These are phyloP conservation scores for Bungarus multicinctus DNA, from an alignment of 2,113 vertebrate genomes.

Conservation along the genomic window DNA sequence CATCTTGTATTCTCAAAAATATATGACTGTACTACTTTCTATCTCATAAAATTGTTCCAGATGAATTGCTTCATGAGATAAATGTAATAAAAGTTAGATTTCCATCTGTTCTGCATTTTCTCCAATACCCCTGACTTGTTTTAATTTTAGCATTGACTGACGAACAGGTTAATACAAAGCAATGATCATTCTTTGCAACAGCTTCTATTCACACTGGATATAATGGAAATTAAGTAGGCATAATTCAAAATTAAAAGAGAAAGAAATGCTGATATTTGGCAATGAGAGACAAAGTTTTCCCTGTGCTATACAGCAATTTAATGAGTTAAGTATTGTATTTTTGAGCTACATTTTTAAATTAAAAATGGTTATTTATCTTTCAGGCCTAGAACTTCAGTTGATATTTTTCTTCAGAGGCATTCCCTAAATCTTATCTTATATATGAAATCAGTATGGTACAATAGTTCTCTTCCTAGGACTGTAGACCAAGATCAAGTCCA, in stretches of 20 bases:
- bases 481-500: neutral
- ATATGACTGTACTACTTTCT: neutral
- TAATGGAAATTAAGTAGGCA: neutral
- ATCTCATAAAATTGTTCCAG: neutral
- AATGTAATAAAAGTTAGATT: conserved; percentile 19
- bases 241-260: neutral
- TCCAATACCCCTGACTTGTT: neutral
- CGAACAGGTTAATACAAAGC: neutral
- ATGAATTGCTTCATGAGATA: conserved; percentile 18
- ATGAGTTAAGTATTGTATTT: neutral
- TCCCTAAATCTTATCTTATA: rapidly evolving
- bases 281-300: neutral
- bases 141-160: conserved; percentile 3
- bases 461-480: neutral
- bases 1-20: neutral
- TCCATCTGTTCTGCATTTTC: neutral
- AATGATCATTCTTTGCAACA: neutral
- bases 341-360: neutral
- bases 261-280: neutral
- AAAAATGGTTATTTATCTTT: neutral
- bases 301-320: neutral
- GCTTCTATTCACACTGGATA: neutral
- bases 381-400: neutral
- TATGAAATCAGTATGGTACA: neutral
- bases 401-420: neutral